Conservation (phyloP, 2,888 invertebrate species). For the Ochropleura leucogaster region DNA sequence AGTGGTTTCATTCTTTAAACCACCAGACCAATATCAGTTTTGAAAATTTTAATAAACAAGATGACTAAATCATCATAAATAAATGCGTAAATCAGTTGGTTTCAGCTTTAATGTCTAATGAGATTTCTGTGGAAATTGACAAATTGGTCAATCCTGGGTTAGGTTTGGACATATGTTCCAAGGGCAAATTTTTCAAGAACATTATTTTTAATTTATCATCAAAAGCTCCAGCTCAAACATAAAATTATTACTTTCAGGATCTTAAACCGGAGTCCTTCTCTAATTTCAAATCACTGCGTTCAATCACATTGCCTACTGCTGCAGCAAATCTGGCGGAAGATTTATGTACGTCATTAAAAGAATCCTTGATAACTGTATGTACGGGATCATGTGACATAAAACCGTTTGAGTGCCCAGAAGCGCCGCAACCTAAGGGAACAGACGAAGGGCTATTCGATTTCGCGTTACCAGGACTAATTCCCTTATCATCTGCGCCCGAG, state of each 20-base stretch:
- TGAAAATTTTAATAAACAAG: slow-evolving; percentile 4
- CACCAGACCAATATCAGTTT: no score
- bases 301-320: slow-evolving; percentile 78
- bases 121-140: not conserved
- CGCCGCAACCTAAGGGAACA: slow-evolving; percentile 67
- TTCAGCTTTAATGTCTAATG: not conserved
- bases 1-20: slow-evolving; percentile 5
- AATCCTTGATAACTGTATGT: slow-evolving; percentile 79
- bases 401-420: slow-evolving; percentile 78
- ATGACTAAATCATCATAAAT: not conserved
- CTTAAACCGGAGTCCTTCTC: slow-evolving; percentile 79
- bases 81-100: not conserved
- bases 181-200: not conserved
- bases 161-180: not conserved
- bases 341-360: slow-evolving; percentile 79
- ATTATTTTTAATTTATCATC: not conserved
- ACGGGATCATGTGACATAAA: slow-evolving; percentile 76
- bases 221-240: not conserved
- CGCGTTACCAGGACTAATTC: slow-evolving; percentile 81
- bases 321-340: slow-evolving; percentile 74
- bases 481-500: slow-evolving; percentile 63
- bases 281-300: slow-evolving; percentile 79
- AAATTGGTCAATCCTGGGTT: not conserved
- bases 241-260: slow-evolving; percentile 73
- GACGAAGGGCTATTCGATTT: slow-evolving; percentile 76